Conservation (phyloP, 2,888 invertebrate genomes). For the Limnephilus rhombicus region DNA sequence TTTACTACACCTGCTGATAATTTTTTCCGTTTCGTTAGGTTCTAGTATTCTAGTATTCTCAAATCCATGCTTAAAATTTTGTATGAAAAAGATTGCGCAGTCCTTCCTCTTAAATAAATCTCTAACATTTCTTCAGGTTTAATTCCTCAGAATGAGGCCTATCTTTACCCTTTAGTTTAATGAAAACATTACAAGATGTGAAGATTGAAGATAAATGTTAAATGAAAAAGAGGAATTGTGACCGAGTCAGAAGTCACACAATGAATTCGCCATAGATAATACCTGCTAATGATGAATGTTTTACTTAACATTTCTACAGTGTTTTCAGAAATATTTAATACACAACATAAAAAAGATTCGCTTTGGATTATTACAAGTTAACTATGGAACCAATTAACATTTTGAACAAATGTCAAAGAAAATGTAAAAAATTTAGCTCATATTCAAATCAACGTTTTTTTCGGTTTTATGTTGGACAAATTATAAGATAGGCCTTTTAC, state of each 20-base stretch:
- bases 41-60: too few species aligned
- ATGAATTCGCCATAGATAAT: not conserved
- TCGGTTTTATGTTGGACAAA: not conserved
- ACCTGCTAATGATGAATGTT: not conserved
- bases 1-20: too few species aligned
- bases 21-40: too few species aligned
- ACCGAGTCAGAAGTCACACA: not conserved
- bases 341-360: not conserved
- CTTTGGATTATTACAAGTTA: not conserved
- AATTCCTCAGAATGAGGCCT: not conserved
- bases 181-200: slow-evolving; percentile 24
- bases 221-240: slow-evolving; percentile 3
- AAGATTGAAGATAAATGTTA: slow-evolving; percentile 38
- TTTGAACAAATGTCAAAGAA: not conserved
- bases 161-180: slow-evolving; percentile 27
- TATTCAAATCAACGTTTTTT: not conserved
- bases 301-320: not conserved
- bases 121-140: not conserved
- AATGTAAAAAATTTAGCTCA: not conserved
- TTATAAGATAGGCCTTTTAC: not conserved
- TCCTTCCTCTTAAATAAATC: not conserved
- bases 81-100: too few species aligned
- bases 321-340: not conserved
- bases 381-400: not conserved
- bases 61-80: too few species aligned